Evolutionary conservation across 2,113 vertebrate genomes (phyloP).

Genomic region (Amia ocellicauda): DNA sequence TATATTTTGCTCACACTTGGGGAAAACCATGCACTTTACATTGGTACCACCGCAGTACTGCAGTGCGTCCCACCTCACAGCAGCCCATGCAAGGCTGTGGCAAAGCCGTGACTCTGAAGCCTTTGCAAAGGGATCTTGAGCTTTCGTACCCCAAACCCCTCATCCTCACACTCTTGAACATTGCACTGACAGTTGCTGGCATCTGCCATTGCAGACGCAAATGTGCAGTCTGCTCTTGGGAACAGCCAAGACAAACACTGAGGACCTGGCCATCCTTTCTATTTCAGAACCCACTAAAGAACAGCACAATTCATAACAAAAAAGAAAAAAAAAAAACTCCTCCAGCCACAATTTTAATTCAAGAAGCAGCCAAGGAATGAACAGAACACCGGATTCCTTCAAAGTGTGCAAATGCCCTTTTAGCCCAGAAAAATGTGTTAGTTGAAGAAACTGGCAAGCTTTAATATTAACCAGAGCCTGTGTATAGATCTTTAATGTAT

Average conservation of each 20-base stretch:
- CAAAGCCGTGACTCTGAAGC: too few species aligned
- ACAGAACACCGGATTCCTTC: background rate
- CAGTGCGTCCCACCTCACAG: too few species aligned
- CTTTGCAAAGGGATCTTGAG: too few species aligned
- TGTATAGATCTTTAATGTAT: conserved; percentile 1
- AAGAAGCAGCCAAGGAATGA: background rate
- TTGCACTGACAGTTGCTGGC: background rate
- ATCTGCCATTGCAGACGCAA: background rate
- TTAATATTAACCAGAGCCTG: conserved; percentile 9
- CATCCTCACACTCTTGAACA: background rate
- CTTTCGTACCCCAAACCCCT: too few species aligned
- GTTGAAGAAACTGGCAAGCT: background rate
- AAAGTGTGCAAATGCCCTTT: background rate
- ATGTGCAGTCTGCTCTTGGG: conserved; percentile 17
- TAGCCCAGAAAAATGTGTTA: conserved; percentile 1
- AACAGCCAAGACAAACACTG: conserved; percentile 23
- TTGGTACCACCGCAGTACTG: too few species aligned
- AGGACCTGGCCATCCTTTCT: conserved; percentile 10
- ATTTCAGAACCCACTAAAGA: conserved; percentile 1
- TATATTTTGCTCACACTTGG: too few species aligned
- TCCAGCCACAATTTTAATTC: background rate
- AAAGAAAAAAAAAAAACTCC: background rate
- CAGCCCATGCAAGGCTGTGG: too few species aligned
- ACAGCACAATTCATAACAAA: background rate
- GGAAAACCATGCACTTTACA: too few species aligned